Evolutionary conservation across 1,140 invertebrate species (phyloP), one percentile per base, ranked within the genome.

Genomic region (Drosophila sproati): DNA sequence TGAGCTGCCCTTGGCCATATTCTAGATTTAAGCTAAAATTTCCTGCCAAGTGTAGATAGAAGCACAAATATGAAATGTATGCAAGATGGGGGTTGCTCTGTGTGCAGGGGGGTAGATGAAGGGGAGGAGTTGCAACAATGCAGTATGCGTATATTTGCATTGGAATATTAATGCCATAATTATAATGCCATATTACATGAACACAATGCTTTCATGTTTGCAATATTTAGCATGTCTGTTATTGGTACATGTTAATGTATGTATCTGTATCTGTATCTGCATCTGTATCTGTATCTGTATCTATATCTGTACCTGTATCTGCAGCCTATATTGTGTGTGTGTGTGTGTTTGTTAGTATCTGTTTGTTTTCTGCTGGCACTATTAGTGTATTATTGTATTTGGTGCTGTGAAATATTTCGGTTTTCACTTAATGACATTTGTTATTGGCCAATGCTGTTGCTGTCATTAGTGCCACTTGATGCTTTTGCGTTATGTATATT

Each of bases 81-180:
- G 8, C 6, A 5, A 6, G 52, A 12, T n/a, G 28, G 34, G 52
- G 35, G 69, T 51, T 57, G 56, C 12, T 41, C 20, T 20, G 20
- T 1, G 1, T 20, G 20, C 20, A 34, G 32, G 32, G 51, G 63
- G 48, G 43, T 56, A 2, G 34, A 5, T 34, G 5, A 34, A 34
- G 50, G 7, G 20, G 34, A 32, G 20, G 60, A 2, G 1, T 20
- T 47, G 39, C 56, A 68, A 87, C 79, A 87, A 88, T 82, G 76
- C 83, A 73, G 54, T 70, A 61, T 52, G 69, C 79, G 87, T 88
- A 87, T 82, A 87, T 87, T 87, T 87, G 82, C 83, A 77, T 87
- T 68, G 79, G 76, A 79, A 87, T 82, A 87, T 87, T 87, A 88
- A 87, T 87, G 82, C 83, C 80, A 87, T 87, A 87, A 87, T 87